Evolutionary conservation across 2,797 vertebrate genomes (phyloP).

Genomic region (Lycodopsis pacificus): DNA sequence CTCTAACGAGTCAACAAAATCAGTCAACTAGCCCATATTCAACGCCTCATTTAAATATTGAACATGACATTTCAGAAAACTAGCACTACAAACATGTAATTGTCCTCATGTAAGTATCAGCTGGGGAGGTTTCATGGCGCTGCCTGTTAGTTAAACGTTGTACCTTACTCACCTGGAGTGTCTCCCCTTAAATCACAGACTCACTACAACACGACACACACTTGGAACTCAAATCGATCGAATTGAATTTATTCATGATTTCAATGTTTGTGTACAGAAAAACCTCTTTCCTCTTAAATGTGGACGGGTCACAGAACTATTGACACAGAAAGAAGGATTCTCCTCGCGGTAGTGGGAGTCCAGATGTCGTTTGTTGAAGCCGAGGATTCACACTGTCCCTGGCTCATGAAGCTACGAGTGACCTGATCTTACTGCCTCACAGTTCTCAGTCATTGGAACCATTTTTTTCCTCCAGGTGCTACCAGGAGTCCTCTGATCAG

Average conservation of each 20-base stretch:
- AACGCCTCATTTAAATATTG: too few species aligned
- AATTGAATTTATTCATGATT: background rate
- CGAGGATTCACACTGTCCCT: background rate
- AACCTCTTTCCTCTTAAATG: background rate
- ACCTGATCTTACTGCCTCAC: background rate
- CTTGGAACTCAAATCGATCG: background rate
- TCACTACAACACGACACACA: background rate
- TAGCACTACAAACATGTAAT: too few species aligned
- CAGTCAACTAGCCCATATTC: too few species aligned
- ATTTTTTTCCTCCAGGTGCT: conserved; percentile 50
- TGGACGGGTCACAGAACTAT: background rate
- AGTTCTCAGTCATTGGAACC: background rate
- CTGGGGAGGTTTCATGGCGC: too few species aligned
- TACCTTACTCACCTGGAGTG: too few species aligned
- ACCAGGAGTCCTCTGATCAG: conserved; percentile 56
- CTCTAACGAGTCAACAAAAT: too few species aligned
- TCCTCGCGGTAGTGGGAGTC: too few species aligned
- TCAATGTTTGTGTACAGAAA: background rate
- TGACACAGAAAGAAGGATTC: background rate
- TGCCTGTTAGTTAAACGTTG: too few species aligned
- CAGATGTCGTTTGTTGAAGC: background rate
- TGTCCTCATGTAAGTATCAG: too few species aligned
- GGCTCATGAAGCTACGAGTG: background rate
- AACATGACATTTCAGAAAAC: too few species aligned
- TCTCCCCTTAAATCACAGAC: background rate